Conservation (phyloP, 2,113 vertebrate genomes). For the Nematolebias whitei region DNA sequence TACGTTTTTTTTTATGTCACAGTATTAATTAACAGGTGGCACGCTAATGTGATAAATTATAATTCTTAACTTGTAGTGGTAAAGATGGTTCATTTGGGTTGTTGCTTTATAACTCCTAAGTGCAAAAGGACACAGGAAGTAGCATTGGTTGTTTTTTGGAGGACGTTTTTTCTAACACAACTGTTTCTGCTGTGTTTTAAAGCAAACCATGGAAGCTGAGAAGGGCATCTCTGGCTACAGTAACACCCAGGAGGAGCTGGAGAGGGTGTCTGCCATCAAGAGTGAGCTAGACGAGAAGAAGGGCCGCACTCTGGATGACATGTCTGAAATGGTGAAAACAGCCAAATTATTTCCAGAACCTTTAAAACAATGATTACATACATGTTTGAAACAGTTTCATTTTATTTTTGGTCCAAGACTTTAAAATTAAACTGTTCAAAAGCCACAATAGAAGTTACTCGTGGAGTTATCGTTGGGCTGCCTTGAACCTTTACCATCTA, state of each 20-base stretch:
- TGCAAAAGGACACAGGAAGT: background rate
- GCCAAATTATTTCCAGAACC: background rate
- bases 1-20: background rate
- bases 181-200: slow-evolving; percentile 37
- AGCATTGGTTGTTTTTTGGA: background rate
- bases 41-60: background rate
- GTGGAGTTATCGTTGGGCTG: too few relatives aligned
- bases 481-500: background rate
- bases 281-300: slow-evolving; percentile 96
- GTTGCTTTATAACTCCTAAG: background rate
- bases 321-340: slow-evolving; percentile 93
- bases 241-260: slow-evolving; percentile 92
- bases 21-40: background rate
- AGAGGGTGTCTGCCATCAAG: slow-evolving; percentile 93
- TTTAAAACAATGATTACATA: background rate
- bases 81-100: background rate
- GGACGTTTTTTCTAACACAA: background rate
- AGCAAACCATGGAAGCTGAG: slow-evolving; percentile 91
- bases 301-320: slow-evolving; percentile 90
- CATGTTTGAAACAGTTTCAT: background rate
- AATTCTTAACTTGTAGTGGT: background rate
- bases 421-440: too few relatives aligned
- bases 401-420: background rate
- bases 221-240: slow-evolving; percentile 93
- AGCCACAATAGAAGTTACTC: too few relatives aligned